These are phyloP conservation scores for Syngnathus scovelli DNA, from an alignment of 2,113 vertebrate species.

Conservation along the genomic window DNA sequence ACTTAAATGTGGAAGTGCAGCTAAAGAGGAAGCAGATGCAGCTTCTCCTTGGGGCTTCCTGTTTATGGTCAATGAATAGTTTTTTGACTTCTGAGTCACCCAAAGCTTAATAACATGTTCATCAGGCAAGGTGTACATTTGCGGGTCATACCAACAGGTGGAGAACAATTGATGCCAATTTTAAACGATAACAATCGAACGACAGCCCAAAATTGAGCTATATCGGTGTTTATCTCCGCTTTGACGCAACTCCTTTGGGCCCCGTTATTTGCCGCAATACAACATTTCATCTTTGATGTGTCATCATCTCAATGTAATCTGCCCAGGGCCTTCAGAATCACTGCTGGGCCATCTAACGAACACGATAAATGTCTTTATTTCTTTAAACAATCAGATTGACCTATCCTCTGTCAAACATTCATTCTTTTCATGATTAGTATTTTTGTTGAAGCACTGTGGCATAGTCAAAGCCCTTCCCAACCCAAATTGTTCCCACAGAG, in stretches of 20 bases:
- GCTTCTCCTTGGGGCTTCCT: conserved; percentile 17
- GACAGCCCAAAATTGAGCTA: neutral
- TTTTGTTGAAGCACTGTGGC: neutral
- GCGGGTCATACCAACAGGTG: conserved; percentile 37
- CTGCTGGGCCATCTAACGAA: neutral
- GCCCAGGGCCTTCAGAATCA: neutral
- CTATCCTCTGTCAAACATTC: neutral
- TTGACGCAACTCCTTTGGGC: too few relatives aligned
- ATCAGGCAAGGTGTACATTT: conserved; percentile 12
- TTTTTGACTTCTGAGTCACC: conserved; percentile 25
- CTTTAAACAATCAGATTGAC: too few relatives aligned
- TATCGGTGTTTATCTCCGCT: neutral
- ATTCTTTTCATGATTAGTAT: neutral
- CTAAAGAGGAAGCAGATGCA: conserved; percentile 18
- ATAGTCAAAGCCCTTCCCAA: neutral
- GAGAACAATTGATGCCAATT: conserved; percentile 20
- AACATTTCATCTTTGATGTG: neutral
- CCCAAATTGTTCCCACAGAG: neutral
- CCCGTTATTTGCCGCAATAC: too few relatives aligned
- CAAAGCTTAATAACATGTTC: conserved; percentile 24
- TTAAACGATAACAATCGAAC: too few relatives aligned
- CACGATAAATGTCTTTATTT: neutral
- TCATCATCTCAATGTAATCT: neutral
- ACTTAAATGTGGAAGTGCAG: conserved; percentile 13
- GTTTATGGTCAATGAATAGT: conserved; percentile 22